Percentiles rank a stretch among this genome's conserved stretches.
phyloP scores from a whole-genome alignment of 2,113 vertebrate species.

The Apteryx mantelli region DNA sequence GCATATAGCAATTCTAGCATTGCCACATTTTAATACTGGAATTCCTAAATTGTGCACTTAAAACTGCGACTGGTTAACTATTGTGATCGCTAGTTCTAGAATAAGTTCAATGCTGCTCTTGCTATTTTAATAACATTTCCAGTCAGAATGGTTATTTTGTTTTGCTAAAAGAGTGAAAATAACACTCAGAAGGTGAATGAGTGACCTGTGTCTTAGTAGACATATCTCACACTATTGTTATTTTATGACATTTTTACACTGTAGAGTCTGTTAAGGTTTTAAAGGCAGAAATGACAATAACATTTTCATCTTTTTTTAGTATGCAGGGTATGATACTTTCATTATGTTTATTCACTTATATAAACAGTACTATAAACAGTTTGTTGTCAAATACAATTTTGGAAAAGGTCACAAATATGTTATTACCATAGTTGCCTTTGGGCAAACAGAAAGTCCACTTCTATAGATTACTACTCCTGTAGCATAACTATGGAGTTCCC shows the following conservation, averaged over 20 bases:
- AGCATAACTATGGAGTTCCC: neutral
- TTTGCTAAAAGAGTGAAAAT: neutral
- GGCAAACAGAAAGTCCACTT: neutral
- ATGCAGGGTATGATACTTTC: neutral
- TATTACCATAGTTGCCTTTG: neutral
- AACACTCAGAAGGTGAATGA: neutral
- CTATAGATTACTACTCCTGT: neutral
- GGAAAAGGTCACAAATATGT: neutral
- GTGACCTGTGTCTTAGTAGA: neutral
- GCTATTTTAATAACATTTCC: neutral
- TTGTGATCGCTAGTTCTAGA: neutral
- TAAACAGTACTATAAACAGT: neutral
- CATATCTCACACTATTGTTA: neutral
- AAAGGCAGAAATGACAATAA: neutral
- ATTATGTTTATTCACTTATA: neutral
- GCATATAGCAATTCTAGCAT: neutral
- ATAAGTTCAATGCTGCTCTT: neutral
- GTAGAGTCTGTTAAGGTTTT: neutral
- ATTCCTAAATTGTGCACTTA: neutral
- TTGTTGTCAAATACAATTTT: neutral
- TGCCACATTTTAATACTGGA: neutral
- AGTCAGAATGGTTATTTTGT: neutral
- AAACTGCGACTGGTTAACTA: neutral
- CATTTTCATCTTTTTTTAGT: neutral
- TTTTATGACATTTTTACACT: neutral